A percentile compares a stretch with the other conserved stretches of the same genome.
Conservation (phyloP, 2,797 vertebrate species). For the Lithobates pipiens region DNA sequence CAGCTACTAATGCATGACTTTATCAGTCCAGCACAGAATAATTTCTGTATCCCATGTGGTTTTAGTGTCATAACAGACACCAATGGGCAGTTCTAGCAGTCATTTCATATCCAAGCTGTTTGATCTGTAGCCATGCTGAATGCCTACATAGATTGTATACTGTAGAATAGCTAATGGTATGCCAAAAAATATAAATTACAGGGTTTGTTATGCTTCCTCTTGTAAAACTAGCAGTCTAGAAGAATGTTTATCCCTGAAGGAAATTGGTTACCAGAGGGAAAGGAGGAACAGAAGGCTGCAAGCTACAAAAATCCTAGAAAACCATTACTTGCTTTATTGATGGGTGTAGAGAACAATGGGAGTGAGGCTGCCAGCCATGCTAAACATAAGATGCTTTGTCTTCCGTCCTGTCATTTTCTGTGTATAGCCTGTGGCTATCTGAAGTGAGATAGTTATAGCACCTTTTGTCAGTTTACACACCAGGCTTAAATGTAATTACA, state of each 20-base stretch:
- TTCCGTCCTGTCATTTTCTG: constrained; percentile 30
- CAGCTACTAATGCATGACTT: constrained; percentile 1
- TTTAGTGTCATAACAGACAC: constrained; percentile 20
- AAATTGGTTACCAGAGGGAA: not conserved
- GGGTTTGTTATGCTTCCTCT: not conserved
- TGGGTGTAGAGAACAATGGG: constrained; percentile 3
- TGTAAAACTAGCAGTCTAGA: not conserved
- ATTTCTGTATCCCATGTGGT: constrained; percentile 36
- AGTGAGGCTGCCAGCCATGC: constrained; percentile 2
- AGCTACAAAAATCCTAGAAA: constrained; percentile 34
- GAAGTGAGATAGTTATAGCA: not conserved
- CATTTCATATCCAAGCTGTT: constrained; percentile 8
- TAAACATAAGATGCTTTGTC: constrained; percentile 12
- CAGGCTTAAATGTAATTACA: constrained; percentile 28
- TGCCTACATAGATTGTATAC: not conserved
- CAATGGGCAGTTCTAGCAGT: not conserved
- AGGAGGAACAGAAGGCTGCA: not conserved
- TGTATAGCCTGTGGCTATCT: constrained; percentile 24
- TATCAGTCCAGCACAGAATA: constrained; percentile 41
- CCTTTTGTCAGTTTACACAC: constrained; percentile 39
- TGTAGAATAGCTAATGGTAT: not conserved
- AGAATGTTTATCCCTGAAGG: not conserved
- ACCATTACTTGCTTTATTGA: not conserved
- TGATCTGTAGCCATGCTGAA: not conserved
- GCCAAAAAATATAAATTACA: constrained; percentile 4